phyloP scores from a whole-genome alignment of 1,140 invertebrate genomes.

The Phocides pigmalion region DNA sequence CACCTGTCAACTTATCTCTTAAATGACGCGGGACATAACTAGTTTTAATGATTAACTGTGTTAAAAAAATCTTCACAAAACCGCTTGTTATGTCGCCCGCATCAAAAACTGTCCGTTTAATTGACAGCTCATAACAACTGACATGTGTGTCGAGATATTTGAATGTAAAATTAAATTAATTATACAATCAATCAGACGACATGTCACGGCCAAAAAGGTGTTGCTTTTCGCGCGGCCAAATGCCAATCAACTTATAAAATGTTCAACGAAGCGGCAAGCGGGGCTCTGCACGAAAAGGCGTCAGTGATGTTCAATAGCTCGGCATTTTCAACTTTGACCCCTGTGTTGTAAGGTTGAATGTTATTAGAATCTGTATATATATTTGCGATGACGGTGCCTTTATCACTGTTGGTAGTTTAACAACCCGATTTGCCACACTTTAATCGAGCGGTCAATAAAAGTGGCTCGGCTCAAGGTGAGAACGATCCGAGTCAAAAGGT shows the following conservation, averaged over 20 bases:
- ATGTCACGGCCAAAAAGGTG: constrained; percentile 69
- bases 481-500: constrained; percentile 54
- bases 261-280: constrained; percentile 56
- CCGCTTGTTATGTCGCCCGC: constrained; percentile 62
- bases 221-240: constrained; percentile 74
- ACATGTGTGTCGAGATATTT: constrained; percentile 58
- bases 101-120: constrained; percentile 72
- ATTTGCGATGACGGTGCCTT: constrained; percentile 35
- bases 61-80: constrained; percentile 56
- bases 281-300: constrained; percentile 44
- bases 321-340: constrained; percentile 44
- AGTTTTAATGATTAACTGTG: constrained; percentile 60
- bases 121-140: constrained; percentile 65
- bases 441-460: constrained; percentile 70
- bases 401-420: constrained; percentile 56
- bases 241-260: constrained; percentile 75
- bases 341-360: constrained; percentile 36
- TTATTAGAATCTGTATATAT: not conserved
- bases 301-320: constrained; percentile 8
- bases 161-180: constrained; percentile 76
- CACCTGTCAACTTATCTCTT: constrained; percentile 59
- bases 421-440: constrained; percentile 72
- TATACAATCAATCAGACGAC: constrained; percentile 76
- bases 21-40: constrained; percentile 54
- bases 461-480: constrained; percentile 57